Percentiles rank a stretch among this genome's conserved stretches.
Evolutionary conservation across 2,888 invertebrate species (phyloP).

Genomic region (Hyppa rectilinea): DNA sequence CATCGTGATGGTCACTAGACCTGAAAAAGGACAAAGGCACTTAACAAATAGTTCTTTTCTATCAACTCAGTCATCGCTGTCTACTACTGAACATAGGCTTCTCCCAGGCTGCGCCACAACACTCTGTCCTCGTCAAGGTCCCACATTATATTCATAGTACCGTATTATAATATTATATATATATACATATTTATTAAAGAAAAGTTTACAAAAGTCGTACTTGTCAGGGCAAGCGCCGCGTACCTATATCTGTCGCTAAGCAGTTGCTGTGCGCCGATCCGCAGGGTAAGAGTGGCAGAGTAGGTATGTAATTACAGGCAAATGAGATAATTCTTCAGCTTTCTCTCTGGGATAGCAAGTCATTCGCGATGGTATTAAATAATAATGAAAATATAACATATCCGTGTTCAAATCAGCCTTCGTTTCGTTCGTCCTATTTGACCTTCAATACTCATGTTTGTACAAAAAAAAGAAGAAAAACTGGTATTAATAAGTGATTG

Average conservation of each 20-base stretch:
- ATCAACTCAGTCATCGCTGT: no score
- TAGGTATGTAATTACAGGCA: neutral
- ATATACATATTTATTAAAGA: no score
- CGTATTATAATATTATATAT: no score
- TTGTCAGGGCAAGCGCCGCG: neutral
- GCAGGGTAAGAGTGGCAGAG: neutral
- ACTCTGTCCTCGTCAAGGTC: no score
- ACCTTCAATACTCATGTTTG: conserved; percentile 2
- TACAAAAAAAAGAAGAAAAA: conserved; percentile 13
- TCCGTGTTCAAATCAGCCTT: neutral
- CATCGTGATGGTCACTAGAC: conserved; percentile 38
- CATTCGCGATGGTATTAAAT: neutral
- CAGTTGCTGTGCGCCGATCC: neutral
- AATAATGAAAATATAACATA: neutral
- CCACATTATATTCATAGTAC: no score
- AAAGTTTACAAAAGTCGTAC: no score
- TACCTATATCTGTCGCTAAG: neutral
- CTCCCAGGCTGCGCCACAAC: no score
- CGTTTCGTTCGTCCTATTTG: neutral
- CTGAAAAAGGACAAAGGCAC: conserved; percentile 28
- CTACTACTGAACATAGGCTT: no score
- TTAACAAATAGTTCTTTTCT: neutral
- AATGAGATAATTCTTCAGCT: neutral
- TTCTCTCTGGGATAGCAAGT: neutral
- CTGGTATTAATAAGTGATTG: neutral